These are phyloP conservation scores for Cordilura impudica DNA, from an alignment of 2,888 invertebrate genomes.

Conservation along the genomic window DNA sequence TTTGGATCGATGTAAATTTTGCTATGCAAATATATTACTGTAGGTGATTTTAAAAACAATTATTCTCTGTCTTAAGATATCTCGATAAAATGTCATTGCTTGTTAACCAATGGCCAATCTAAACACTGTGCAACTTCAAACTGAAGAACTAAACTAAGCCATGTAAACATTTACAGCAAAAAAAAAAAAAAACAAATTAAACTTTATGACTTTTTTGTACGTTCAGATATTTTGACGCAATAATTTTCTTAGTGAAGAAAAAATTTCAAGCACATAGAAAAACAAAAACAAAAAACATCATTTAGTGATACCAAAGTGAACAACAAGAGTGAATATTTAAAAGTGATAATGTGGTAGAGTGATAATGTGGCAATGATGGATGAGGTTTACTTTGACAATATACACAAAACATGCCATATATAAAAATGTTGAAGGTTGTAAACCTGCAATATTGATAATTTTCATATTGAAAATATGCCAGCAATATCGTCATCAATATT, in stretches of 20 bases:
- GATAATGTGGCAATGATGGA: conserved; percentile 53
- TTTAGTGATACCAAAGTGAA: conserved; percentile 47
- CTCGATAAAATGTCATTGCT: no score
- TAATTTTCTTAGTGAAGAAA: conserved; percentile 11
- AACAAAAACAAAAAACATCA: conserved; percentile 16
- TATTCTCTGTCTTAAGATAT: no score
- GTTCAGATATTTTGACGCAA: conserved; percentile 42
- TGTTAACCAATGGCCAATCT: no score
- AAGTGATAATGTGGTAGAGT: conserved; percentile 29
- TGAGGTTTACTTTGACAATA: conserved; percentile 45
- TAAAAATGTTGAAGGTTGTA: neutral
- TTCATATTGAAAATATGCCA: conserved; percentile 25
- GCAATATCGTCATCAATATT: conserved; percentile 12
- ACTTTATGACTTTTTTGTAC: conserved; percentile 20
- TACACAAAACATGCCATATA: neutral
- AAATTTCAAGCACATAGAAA: neutral
- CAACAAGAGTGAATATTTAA: conserved; percentile 38
- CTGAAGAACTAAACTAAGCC: neutral
- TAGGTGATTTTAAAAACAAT: no score
- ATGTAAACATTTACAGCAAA: conserved; percentile 30
- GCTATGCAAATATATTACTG: no score
- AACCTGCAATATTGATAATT: conserved; percentile 7
- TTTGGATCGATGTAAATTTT: no score
- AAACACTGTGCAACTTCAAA: conserved; percentile 5
- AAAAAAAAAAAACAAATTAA: conserved; percentile 16